These are phyloP conservation scores for Ephialtes manifestator DNA, from an alignment of 2,888 invertebrate species.

Conservation along the genomic window DNA sequence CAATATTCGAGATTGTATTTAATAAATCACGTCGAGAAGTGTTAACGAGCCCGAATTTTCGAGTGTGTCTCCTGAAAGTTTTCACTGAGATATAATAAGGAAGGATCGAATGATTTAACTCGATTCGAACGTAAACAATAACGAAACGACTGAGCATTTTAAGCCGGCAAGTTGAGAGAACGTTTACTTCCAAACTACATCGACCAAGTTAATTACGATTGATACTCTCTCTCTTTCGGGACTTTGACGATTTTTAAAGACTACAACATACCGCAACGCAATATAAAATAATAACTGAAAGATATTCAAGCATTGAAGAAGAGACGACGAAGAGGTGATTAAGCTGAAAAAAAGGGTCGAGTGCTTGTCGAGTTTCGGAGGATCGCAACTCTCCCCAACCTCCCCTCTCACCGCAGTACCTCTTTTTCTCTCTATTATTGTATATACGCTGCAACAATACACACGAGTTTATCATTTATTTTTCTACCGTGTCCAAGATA, in stretches of 20 bases:
- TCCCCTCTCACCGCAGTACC: neutral
- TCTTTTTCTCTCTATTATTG: neutral
- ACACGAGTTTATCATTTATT: conserved; percentile 57
- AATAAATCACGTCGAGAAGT: neutral
- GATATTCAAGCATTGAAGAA: neutral
- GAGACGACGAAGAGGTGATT: neutral
- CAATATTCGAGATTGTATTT: neutral
- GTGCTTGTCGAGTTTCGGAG: neutral
- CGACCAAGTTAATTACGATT: neutral
- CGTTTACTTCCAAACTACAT: conserved; percentile 8
- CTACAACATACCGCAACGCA: neutral
- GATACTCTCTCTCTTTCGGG: neutral
- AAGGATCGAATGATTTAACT: neutral
- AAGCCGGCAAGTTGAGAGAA: neutral
- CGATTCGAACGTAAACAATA: neutral
- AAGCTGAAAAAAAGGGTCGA: neutral
- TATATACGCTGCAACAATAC: neutral
- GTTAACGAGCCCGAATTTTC: neutral
- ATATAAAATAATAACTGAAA: neutral
- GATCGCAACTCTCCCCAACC: conserved; percentile 10
- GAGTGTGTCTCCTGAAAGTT: neutral
- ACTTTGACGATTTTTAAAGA: conserved; percentile 3
- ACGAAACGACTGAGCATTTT: conserved; percentile 10
- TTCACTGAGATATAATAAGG: neutral
- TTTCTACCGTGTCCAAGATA: conserved; percentile 35